phyloP scores from a whole-genome alignment of 2,113 vertebrate species.

The Catharus bicknelli region DNA sequence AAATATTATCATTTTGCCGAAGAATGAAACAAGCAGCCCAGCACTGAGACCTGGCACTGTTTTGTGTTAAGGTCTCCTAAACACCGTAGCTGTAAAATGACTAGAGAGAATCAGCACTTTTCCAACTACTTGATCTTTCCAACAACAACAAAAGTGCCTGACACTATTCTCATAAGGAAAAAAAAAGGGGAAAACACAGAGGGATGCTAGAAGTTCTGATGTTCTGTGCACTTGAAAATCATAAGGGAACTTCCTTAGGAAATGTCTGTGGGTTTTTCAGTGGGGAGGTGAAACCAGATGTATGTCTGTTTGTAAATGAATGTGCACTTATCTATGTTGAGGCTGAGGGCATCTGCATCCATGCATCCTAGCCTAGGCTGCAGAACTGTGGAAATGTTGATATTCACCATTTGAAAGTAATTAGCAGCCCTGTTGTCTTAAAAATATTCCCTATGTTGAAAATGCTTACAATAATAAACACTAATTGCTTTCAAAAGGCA shows the following conservation, averaged over 20 bases:
- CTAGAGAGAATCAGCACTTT: slow-evolving; percentile 61
- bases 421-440: slow-evolving; percentile 34
- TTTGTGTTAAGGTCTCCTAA: slow-evolving; percentile 22
- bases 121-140: slow-evolving; percentile 20
- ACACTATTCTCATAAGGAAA: background rate
- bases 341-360: background rate
- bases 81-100: background rate
- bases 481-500: slow-evolving; percentile 59
- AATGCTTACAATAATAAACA: slow-evolving; percentile 47
- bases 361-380: background rate
- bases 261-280: background rate
- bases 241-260: background rate
- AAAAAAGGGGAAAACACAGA: background rate
- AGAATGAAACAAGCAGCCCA: slow-evolving; percentile 29
- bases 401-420: slow-evolving; percentile 55
- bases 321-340: background rate
- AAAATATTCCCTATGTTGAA: slow-evolving; percentile 32
- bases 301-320: background rate
- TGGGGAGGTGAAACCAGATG: background rate
- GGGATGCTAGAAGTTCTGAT: background rate
- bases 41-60: slow-evolving; percentile 45
- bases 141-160: background rate
- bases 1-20: slow-evolving; percentile 43
- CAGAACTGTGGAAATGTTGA: slow-evolving; percentile 20
- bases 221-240: background rate